Base-by-base conservation (phyloP, 2,888 invertebrate species). In the Ptycholaimellus sp. region DNA sequence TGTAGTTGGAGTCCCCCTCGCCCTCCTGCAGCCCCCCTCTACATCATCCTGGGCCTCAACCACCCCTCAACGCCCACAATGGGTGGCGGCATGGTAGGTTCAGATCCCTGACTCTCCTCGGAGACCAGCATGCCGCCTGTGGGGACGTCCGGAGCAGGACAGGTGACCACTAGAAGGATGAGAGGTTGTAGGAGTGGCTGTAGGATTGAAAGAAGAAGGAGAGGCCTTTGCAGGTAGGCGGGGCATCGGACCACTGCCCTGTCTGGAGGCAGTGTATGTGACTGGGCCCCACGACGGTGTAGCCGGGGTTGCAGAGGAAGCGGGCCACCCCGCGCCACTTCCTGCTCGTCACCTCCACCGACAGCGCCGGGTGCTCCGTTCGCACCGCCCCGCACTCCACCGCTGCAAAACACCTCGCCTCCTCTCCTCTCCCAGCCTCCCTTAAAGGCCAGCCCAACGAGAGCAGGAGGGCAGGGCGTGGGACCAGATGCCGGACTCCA, bases 401-500 rank as follows among this genome's bases (percentile, higher is more conserved):
- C 9, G 36, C 39, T 39, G 16, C 37, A 39, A 28, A 36, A 29
- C 9, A 20, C 6, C 9, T 16, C 5, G 7, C 7, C 6, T 36
- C 36, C 11, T 11, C 13, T 5, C 22, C 16, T 14, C 16, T n/a
- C 7, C 13, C 25, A 33, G 13, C 18, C 33, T 5, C n/a, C n/a
- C n/a, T n/a, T n/a, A 6, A 33, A 33, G 19, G 6, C 5, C 5
- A 18, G 13, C 20, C 30, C 14, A 51, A 73, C 74, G 72, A 5
- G 71, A 69, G 56, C 79, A 79, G 52, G 75, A 74, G 0, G 78
- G 77, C 59, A 73, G 68, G 35, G 69, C 69, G 9, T 72, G 70
- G 1, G 75, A 73, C 78, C 78, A 79, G 49, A 76, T 74, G 3
- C 79, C 79, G 44, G 74, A 72, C 1, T 79, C 75, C 68, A 73